Percentiles rank a stretch among this genome's conserved stretches.
Evolutionary conservation across 2,113 vertebrate genomes (phyloP).

Genomic region (Mesocricetus auratus): DNA sequence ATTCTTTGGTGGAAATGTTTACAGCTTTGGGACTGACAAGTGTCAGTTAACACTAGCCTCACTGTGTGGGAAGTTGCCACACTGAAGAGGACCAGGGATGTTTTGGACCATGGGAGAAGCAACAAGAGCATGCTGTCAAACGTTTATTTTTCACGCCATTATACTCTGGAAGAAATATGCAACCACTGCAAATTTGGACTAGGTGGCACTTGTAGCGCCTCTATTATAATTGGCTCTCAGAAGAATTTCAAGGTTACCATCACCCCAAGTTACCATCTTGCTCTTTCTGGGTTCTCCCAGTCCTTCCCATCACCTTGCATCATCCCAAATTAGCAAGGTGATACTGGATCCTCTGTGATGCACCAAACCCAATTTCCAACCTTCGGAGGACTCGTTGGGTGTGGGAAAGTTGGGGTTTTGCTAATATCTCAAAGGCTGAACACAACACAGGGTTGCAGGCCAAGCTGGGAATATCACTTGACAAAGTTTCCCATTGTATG

Average conservation of each 20-base stretch:
- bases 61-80: neutral
- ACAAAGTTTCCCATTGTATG: neutral
- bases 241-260: neutral
- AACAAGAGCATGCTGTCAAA: neutral
- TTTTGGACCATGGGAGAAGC: too few species aligned
- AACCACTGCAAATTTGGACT: too few species aligned
- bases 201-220: neutral
- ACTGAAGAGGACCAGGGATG: neutral
- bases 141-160: neutral
- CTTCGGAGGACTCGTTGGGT: neutral
- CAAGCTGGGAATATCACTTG: rapidly evolving
- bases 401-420: neutral
- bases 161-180: neutral
- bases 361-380: neutral
- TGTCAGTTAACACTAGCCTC: neutral
- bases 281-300: neutral
- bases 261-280: neutral
- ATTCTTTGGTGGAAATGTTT: neutral
- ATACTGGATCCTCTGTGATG: neutral
- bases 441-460: rapidly evolving
- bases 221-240: too few species aligned
- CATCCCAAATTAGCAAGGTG: neutral
- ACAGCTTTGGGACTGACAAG: neutral
- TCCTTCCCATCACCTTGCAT: neutral
- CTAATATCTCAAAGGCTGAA: too few species aligned